Evolutionary conservation across 2,797 vertebrate species (phyloP).

Genomic region (Cuniculus paca): DNA sequence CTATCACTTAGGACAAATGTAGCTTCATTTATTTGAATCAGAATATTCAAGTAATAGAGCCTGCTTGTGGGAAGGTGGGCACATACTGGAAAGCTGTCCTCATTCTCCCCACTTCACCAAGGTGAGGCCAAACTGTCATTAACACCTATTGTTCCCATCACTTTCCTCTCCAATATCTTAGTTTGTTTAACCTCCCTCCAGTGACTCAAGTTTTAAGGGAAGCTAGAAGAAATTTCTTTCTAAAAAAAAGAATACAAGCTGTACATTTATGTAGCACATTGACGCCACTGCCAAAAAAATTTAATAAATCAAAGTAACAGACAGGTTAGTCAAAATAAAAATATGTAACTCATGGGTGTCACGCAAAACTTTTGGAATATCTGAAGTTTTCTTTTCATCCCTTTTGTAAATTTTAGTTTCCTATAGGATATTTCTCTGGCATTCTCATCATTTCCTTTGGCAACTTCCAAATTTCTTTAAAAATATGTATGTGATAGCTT

Average conservation of each 20-base stretch:
- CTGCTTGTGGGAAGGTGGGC: background rate
- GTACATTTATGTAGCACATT: conserved; percentile 20
- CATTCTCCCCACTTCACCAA: accelerated
- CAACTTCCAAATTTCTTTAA: conserved; percentile 37
- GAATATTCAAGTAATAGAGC: background rate
- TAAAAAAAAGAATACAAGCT: conserved; percentile 36
- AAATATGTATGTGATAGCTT: background rate
- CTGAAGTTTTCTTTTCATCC: conserved; percentile 58
- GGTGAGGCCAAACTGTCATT: accelerated
- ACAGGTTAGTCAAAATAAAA: conserved; percentile 61
- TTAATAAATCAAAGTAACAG: conserved; percentile 73
- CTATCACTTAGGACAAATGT: background rate
- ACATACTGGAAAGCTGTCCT: accelerated
- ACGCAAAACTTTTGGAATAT: conserved; percentile 66
- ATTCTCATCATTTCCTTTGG: conserved; percentile 62
- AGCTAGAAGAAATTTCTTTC: conserved; percentile 19
- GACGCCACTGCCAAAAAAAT: conserved; percentile 38
- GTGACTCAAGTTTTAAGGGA: conserved; percentile 52
- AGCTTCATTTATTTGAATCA: background rate
- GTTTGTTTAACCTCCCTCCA: background rate
- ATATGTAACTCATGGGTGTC: conserved; percentile 53
- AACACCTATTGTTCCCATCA: background rate
- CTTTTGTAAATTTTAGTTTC: conserved; percentile 52
- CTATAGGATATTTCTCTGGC: conserved; percentile 36
- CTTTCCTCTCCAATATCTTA: background rate